Evolutionary conservation across 1,140 invertebrate species (phyloP).

Genomic region (Thalassaphorura encarpata): DNA sequence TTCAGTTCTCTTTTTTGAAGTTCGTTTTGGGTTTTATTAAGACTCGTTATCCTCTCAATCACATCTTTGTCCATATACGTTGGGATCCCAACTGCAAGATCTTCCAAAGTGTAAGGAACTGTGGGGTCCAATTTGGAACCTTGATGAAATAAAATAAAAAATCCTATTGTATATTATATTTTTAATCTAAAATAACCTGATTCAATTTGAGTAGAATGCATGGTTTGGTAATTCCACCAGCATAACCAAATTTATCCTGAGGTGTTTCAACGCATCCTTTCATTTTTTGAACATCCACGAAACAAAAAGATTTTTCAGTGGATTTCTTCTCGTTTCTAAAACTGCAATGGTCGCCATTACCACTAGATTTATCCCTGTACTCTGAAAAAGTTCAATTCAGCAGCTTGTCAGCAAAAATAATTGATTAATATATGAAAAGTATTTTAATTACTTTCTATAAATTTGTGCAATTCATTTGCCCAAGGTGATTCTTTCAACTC

Average conservation of each 20-base stretch:
- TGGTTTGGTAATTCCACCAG: constrained; percentile 40
- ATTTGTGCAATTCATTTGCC: constrained; percentile 59
- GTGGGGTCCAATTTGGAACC: not conserved
- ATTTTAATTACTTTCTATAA: too few species aligned
- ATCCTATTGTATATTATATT: not conserved
- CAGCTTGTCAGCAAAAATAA: too few species aligned
- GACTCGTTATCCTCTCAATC: not conserved
- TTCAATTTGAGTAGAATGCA: constrained; percentile 77
- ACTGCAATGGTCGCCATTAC: not conserved
- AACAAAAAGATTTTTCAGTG: not conserved
- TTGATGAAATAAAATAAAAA: too few species aligned
- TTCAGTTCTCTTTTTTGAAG: too few species aligned
- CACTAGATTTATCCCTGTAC: not conserved
- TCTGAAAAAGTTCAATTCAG: too few species aligned
- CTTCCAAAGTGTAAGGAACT: not conserved
- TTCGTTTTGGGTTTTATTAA: too few species aligned
- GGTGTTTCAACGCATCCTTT: not conserved
- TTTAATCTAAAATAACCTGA: constrained; percentile 46
- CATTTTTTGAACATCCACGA: not conserved
- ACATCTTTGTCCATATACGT: not conserved
- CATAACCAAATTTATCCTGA: not conserved
- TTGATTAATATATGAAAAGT: too few species aligned
- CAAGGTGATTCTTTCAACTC: constrained; percentile 67
- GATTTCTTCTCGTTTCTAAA: not conserved
- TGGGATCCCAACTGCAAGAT: not conserved